phyloP scores from a whole-genome alignment of 1,140 invertebrate species.

The Delia radicum region DNA sequence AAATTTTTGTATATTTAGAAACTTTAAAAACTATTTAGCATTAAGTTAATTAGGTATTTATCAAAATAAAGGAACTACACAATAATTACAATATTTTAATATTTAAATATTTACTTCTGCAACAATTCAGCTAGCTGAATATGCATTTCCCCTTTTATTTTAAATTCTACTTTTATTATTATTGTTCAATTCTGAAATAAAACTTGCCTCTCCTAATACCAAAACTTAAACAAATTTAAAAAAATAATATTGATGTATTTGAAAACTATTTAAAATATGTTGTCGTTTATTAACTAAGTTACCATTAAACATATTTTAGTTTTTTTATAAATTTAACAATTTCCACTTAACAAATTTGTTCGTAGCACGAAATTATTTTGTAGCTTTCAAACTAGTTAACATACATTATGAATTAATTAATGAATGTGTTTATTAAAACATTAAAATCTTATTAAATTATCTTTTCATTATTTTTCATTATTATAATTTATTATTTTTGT shows the following conservation, averaged over 20 bases:
- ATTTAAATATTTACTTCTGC: not conserved
- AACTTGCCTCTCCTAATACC: too few species aligned
- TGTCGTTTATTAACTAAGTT: not conserved
- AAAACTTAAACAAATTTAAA: too few species aligned
- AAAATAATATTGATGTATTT: too few species aligned
- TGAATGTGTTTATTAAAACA: not conserved
- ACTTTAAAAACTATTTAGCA: too few species aligned
- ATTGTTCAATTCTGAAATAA: too few species aligned
- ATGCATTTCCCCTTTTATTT: too few species aligned
- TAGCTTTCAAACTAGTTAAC: not conserved
- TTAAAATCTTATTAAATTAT: not conserved
- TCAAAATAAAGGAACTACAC: too few species aligned
- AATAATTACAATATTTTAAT: not conserved
- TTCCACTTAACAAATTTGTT: slow-evolving; percentile 6
- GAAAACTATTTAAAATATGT: too few species aligned
- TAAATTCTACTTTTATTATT: too few species aligned
- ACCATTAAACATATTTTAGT: not conserved
- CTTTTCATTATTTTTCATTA: too few species aligned
- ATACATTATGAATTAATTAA: not conserved
- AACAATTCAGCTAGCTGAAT: slow-evolving; percentile 5
- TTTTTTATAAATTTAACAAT: not conserved
- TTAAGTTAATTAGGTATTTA: too few species aligned
- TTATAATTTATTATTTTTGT: too few species aligned
- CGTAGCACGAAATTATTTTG: not conserved
- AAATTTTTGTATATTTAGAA: not conserved